These are phyloP conservation scores for Eilema caniola DNA, from an alignment of 2,888 invertebrate species.

Conservation along the genomic window DNA sequence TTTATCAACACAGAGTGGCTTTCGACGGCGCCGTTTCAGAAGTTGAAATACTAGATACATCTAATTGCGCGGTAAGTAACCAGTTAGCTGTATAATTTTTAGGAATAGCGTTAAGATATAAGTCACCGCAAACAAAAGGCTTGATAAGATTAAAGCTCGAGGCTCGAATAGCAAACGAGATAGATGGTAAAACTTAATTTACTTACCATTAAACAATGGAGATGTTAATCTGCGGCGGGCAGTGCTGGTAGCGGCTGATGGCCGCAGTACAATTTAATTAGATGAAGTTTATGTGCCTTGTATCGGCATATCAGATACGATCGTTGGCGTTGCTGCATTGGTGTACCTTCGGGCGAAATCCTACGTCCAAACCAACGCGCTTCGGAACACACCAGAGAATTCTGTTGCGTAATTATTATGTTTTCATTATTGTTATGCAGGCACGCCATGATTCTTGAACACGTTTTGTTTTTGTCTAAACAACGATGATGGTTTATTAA, in stretches of 20 bases:
- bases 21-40: constrained; percentile 93
- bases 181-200: constrained; percentile 78
- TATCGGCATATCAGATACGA: constrained; percentile 73
- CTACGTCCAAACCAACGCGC: constrained; percentile 61
- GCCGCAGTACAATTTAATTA: constrained; percentile 82
- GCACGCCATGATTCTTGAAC: constrained; percentile 48
- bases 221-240: constrained; percentile 76
- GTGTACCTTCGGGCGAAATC: constrained; percentile 61
- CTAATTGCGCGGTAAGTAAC: constrained; percentile 92
- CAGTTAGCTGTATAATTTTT: constrained; percentile 44
- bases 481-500: constrained; percentile 66
- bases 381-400: constrained; percentile 49
- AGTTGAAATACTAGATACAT: constrained; percentile 93
- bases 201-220: constrained; percentile 82
- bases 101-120: constrained; percentile 48
- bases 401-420: constrained; percentile 62
- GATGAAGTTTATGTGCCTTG: constrained; percentile 79
- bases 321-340: constrained; percentile 60
- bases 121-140: constrained; percentile 49
- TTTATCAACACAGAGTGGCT: constrained; percentile 92
- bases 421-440: constrained; percentile 57
- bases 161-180: constrained; percentile 64
- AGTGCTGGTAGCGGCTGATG: constrained; percentile 70
- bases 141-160: constrained; percentile 53
- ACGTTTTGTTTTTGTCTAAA: constrained; percentile 62